These are phyloP conservation scores for Carcina quercana DNA, from an alignment of 2,888 invertebrate species.

Conservation along the genomic window DNA sequence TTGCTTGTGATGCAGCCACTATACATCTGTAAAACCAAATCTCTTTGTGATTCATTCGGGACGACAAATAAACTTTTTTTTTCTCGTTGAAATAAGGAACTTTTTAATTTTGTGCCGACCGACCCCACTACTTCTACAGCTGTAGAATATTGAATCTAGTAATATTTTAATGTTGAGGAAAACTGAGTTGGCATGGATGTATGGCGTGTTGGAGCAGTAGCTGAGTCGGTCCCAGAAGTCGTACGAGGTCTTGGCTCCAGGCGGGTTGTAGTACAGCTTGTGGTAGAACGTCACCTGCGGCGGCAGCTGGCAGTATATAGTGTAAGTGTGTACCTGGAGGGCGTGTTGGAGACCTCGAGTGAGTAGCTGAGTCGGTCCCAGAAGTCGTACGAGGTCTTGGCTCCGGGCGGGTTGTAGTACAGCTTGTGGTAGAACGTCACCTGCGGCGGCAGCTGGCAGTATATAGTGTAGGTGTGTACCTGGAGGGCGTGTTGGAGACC, in stretches of 20 bases:
- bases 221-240: conserved; percentile 81
- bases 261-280: conserved; percentile 69
- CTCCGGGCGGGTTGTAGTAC: conserved; percentile 59
- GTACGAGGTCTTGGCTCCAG: conserved; percentile 43
- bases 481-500: conserved; percentile 8
- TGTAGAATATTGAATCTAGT: too few species aligned
- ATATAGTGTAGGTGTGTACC: too few species aligned
- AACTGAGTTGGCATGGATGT: conserved; percentile 11
- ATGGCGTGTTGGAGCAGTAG: conserved; percentile 68
- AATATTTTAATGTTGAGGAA: too few species aligned
- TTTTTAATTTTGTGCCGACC: too few species aligned
- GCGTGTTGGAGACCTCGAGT: conserved; percentile 26
- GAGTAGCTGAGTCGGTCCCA: conserved; percentile 78
- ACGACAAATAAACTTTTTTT: too few species aligned
- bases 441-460: conserved; percentile 77
- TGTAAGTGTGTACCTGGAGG: too few species aligned
- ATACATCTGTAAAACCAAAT: too few species aligned
- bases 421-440: conserved; percentile 79
- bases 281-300: conserved; percentile 78
- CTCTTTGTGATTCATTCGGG: too few species aligned
- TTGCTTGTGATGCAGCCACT: too few species aligned
- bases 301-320: conserved; percentile 78
- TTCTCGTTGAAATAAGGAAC: too few species aligned
- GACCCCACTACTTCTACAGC: too few species aligned
- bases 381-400: conserved; percentile 67